These are phyloP conservation scores for Sesamia nonagrioides DNA, from an alignment of 1,140 invertebrate species.

Conservation along the genomic window DNA sequence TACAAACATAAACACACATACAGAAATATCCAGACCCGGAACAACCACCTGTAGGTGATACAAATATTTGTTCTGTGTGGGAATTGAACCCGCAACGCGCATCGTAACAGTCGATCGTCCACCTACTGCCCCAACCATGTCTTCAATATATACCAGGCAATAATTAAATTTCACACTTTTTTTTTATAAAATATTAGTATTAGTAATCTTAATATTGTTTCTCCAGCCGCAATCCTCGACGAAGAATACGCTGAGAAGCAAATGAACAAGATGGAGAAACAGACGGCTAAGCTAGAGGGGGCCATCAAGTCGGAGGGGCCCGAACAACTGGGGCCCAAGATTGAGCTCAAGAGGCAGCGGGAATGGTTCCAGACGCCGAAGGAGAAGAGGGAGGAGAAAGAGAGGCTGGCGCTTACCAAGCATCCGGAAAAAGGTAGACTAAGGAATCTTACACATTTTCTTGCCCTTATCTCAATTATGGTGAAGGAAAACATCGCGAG, in stretches of 20 bases:
- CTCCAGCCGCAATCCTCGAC: slow-evolving; percentile 90
- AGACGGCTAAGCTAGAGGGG: slow-evolving; percentile 93
- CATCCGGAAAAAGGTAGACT: slow-evolving; percentile 74
- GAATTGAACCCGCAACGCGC: too few species aligned
- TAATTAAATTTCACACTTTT: too few species aligned
- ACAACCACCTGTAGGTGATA: too few species aligned
- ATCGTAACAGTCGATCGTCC: too few species aligned
- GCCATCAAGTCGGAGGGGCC: slow-evolving; percentile 88
- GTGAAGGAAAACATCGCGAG: too few species aligned
- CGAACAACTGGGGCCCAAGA: slow-evolving; percentile 67
- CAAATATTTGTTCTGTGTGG: too few species aligned
- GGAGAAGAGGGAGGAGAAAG: slow-evolving; percentile 94
- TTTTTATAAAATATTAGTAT: too few species aligned
- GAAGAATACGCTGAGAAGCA: slow-evolving; percentile 96
- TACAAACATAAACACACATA: too few species aligned
- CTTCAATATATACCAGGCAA: too few species aligned
- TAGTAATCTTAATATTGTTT: not conserved
- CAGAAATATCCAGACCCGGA: too few species aligned
- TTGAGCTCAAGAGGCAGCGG: slow-evolving; percentile 86
- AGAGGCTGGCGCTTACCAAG: slow-evolving; percentile 83
- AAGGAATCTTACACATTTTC: not conserved
- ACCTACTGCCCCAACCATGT: too few species aligned
- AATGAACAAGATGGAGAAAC: slow-evolving; percentile 94
- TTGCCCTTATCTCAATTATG: too few species aligned
- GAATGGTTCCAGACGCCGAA: slow-evolving; percentile 97